A percentile compares a stretch with the other conserved stretches of the same genome.
Conservation (phyloP, 1,140 invertebrate genomes). For the Anadara kagoshimensis region DNA sequence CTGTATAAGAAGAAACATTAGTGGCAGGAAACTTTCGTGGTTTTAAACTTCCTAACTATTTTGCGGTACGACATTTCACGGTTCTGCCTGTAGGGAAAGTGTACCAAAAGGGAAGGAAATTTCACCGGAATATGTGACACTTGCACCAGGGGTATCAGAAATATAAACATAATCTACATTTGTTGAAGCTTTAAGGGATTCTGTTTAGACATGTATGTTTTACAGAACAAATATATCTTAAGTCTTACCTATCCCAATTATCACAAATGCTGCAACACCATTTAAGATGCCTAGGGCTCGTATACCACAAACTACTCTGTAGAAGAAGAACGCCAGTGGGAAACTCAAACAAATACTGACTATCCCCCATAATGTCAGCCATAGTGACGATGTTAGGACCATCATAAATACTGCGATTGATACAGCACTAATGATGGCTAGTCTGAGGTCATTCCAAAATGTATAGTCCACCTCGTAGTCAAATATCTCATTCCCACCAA, state of each 20-base stretch:
- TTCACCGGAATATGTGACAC: too few relatives aligned
- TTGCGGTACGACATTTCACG: too few relatives aligned
- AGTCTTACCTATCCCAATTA: constrained; percentile 68
- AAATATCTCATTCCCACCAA: constrained; percentile 67
- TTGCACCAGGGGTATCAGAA: neutral
- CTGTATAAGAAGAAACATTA: too few relatives aligned
- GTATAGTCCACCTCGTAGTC: constrained; percentile 66
- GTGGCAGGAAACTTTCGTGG: too few relatives aligned
- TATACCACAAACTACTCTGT: constrained; percentile 62
- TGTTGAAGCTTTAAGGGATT: neutral
- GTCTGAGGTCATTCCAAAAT: constrained; percentile 65
- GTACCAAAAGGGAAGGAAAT: too few relatives aligned
- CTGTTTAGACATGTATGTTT: neutral
- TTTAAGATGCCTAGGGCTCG: constrained; percentile 64
- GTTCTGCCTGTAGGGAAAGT: too few relatives aligned
- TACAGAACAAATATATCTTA: neutral
- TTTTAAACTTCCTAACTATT: too few relatives aligned
- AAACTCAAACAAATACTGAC: constrained; percentile 60
- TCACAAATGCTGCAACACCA: constrained; percentile 68
- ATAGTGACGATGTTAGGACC: constrained; percentile 64
- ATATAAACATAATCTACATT: neutral
- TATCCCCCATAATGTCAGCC: constrained; percentile 61
- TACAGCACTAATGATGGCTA: constrained; percentile 50
- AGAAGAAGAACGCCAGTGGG: constrained; percentile 65
- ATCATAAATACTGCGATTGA: constrained; percentile 63